Conservation (phyloP, 2,113 vertebrate species). For the Istiophorus platypterus region DNA sequence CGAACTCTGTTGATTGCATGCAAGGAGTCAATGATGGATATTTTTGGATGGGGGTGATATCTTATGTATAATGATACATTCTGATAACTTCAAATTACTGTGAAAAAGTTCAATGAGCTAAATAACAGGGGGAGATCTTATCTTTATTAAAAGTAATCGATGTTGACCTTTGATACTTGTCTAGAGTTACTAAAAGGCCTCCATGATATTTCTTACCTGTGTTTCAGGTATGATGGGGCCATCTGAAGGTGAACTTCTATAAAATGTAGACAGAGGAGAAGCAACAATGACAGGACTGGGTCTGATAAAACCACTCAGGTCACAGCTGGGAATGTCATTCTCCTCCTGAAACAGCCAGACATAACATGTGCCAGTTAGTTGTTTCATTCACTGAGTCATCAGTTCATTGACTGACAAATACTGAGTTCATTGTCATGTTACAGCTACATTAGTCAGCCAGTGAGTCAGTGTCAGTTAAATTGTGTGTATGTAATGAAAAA, state of each 20-base stretch:
- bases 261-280: constrained; percentile 94
- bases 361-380: neutral
- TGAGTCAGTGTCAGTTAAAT: neutral
- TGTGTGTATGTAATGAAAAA: neutral
- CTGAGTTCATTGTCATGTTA: neutral
- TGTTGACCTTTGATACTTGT: neutral
- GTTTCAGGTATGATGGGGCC: constrained; percentile 97
- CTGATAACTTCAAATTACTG: too few relatives aligned
- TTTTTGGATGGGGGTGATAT: too few relatives aligned
- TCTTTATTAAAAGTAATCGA: neutral
- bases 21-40: too few relatives aligned
- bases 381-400: neutral
- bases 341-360: constrained; percentile 85
- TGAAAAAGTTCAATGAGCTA: too few relatives aligned
- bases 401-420: neutral
- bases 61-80: too few relatives aligned
- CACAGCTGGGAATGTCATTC: constrained; percentile 98
- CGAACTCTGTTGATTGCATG: too few relatives aligned
- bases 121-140: too few relatives aligned
- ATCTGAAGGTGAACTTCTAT: constrained; percentile 91
- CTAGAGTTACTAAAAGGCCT: neutral
- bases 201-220: constrained; percentile 85
- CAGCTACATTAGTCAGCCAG: neutral
- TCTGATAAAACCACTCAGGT: constrained; percentile 95
- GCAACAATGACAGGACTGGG: constrained; percentile 94